Percentiles rank a stretch among this genome's conserved stretches.
These are phyloP conservation scores for Ceratoteleas bidentatus DNA, from an alignment of 1,140 invertebrate genomes.

Conservation along the genomic window DNA sequence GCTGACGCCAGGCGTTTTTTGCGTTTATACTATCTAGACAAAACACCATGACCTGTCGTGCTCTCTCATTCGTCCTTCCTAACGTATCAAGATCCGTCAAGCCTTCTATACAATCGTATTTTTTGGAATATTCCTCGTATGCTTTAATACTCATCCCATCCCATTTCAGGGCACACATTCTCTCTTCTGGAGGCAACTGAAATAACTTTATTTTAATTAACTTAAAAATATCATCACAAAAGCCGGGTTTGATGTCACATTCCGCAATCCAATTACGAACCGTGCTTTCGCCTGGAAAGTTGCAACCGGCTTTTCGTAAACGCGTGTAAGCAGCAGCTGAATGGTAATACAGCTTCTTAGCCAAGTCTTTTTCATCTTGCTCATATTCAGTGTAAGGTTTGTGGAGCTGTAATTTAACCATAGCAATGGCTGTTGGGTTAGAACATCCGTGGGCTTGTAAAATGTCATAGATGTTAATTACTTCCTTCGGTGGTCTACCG, in stretches of 20 bases:
- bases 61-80: conserved; percentile 4
- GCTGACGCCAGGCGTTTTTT: conserved; percentile 52
- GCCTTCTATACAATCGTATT: conserved; percentile 55
- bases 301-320: too few relatives aligned
- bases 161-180: conserved; percentile 49
- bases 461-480: too few relatives aligned
- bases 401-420: too few relatives aligned
- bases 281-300: conserved; percentile 38
- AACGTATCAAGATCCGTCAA: conserved; percentile 46
- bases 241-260: conserved; percentile 44
- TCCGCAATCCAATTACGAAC: conserved; percentile 45
- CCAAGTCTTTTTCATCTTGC: too few relatives aligned
- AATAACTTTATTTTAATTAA: conserved; percentile 26
- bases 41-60: background rate
- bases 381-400: too few relatives aligned
- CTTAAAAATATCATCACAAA: conserved; percentile 48
- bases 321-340: too few relatives aligned
- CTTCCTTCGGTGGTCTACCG: too few relatives aligned
- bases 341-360: too few relatives aligned
- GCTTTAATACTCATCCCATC: conserved; percentile 18
- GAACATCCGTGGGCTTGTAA: too few relatives aligned
- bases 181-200: conserved; percentile 14
- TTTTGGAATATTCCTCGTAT: conserved; percentile 39
- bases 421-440: too few relatives aligned
- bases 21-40: conserved; percentile 50